Conservation (phyloP, 2,113 vertebrate genomes). For the Phylloscopus trochiloides region DNA sequence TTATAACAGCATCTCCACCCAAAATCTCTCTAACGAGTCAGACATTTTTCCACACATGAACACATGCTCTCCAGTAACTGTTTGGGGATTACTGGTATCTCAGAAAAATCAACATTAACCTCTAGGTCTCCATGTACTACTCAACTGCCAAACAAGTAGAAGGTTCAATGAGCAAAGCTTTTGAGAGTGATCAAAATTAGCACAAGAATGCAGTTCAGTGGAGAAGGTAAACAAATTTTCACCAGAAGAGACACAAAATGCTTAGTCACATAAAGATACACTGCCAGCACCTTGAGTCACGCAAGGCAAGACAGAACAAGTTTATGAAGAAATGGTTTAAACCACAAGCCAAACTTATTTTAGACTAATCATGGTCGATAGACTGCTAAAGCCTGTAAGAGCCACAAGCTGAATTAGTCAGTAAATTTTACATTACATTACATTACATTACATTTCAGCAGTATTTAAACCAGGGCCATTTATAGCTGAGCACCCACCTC, state of each 20-base stretch:
- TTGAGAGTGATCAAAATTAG: background rate
- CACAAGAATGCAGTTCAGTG: background rate
- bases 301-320: background rate
- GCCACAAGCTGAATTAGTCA: background rate
- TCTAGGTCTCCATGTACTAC: background rate
- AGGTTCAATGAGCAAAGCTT: background rate
- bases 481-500: background rate
- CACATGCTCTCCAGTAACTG: background rate
- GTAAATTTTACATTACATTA: background rate
- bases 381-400: background rate
- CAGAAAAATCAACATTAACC: background rate
- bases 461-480: background rate
- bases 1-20: background rate
- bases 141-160: background rate
- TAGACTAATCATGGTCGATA: background rate
- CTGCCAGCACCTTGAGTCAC: background rate
- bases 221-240: background rate
- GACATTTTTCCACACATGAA: background rate
- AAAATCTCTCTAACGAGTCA: background rate
- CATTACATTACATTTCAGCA: background rate
- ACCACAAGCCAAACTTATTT: background rate
- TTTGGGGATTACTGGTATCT: background rate
- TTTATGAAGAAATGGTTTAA: background rate
- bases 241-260: background rate
- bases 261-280: background rate